These are phyloP conservation scores for Apamea epomidion DNA, from an alignment of 2,888 invertebrate species.

Conservation along the genomic window DNA sequence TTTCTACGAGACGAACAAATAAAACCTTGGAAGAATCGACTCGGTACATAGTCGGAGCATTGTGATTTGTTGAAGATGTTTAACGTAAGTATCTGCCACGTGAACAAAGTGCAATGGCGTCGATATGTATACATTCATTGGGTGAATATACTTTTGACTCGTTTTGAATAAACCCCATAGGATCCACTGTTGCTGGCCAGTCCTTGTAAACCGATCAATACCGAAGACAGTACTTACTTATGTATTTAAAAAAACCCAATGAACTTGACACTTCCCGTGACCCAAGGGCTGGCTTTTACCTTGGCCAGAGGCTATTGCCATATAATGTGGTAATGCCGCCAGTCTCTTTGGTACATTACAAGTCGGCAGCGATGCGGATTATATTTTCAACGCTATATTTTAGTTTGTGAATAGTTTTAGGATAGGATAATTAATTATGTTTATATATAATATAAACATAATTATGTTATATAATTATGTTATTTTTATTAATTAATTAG, in stretches of 20 bases:
- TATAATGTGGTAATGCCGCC: too few relatives aligned
- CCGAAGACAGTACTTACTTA: too few relatives aligned
- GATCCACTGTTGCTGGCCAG: background rate
- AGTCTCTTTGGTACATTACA: background rate
- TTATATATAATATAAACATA: too few relatives aligned
- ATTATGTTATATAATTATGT: background rate
- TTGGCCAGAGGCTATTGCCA: too few relatives aligned
- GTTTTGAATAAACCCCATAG: too few relatives aligned
- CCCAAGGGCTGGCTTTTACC: background rate
- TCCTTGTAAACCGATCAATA: background rate
- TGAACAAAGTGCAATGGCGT: background rate
- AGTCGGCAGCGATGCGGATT: background rate
- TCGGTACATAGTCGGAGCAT: slow-evolving; percentile 32
- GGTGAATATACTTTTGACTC: too few relatives aligned
- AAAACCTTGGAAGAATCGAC: slow-evolving; percentile 46
- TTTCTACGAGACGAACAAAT: slow-evolving; percentile 61
- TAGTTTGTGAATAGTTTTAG: background rate
- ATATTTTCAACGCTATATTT: background rate
- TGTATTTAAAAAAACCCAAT: background rate
- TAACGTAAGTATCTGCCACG: slow-evolving; percentile 13
- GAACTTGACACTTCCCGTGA: background rate
- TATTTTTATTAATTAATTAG: too few relatives aligned
- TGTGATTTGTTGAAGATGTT: slow-evolving; percentile 49
- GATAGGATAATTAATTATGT: background rate
- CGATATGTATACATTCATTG: too few relatives aligned